Conservation (phyloP, 2,888 invertebrate species). For the Augochlorella aurata region DNA sequence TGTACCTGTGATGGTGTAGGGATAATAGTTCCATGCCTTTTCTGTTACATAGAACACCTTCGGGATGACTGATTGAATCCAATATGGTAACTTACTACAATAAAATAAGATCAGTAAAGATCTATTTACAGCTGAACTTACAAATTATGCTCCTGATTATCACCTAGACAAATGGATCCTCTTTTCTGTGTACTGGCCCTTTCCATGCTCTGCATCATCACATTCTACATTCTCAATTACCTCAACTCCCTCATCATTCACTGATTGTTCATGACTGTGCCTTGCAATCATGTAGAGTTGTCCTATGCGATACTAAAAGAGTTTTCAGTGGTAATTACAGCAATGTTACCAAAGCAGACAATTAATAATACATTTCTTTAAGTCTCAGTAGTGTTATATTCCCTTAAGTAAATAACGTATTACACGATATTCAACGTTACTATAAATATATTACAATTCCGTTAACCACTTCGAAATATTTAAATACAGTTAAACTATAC, state of each 20-base stretch:
- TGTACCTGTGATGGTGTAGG: conserved; percentile 92
- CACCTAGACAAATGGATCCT: conserved; percentile 94
- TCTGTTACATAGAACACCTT: conserved; percentile 96
- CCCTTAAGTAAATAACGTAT: not conserved
- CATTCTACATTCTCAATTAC: conserved; percentile 92
- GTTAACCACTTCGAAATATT: not conserved
- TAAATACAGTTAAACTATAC: not conserved
- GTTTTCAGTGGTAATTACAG: conserved; percentile 18
- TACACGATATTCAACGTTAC: not conserved
- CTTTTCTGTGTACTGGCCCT: conserved; percentile 95
- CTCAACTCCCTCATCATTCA: conserved; percentile 95
- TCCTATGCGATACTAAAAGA: conserved; percentile 91
- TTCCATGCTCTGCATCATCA: conserved; percentile 90
- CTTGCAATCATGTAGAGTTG: conserved; percentile 97
- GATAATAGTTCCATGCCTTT: conserved; percentile 97
- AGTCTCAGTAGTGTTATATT: not conserved
- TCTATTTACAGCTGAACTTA: not conserved
- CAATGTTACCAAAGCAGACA: too few relatives aligned
- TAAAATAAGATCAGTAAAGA: conserved; percentile 49
- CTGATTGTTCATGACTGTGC: conserved; percentile 95
- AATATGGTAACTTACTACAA: conserved; percentile 91
- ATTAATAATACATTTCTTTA: too few relatives aligned
- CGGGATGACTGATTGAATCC: conserved; percentile 94
- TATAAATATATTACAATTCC: not conserved
- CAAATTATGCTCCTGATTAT: not conserved